A percentile compares a stretch with the other conserved stretches of the same genome.
These are phyloP conservation scores for Paralvinella palmiformis DNA, from an alignment of 1,140 invertebrate species.

Conservation along the genomic window DNA sequence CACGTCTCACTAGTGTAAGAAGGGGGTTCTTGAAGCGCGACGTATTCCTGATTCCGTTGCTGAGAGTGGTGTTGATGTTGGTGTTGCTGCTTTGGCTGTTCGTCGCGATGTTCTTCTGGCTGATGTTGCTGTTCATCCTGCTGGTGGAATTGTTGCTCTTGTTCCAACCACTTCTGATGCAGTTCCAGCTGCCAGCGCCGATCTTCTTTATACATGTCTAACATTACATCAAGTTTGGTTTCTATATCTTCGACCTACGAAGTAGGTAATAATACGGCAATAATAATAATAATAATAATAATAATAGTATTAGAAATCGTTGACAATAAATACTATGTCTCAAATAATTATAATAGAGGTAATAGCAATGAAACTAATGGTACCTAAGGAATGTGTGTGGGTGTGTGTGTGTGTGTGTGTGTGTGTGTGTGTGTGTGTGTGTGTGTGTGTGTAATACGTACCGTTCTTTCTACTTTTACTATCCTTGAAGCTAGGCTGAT, in stretches of 20 bases:
- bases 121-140: too few relatives aligned
- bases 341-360: background rate
- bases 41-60: too few relatives aligned
- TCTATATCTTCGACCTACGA: conserved; percentile 82
- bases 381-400: background rate
- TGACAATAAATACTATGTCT: conserved; percentile 11
- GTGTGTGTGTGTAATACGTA: conserved; percentile 46
- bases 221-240: conserved; percentile 83
- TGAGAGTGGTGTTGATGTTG: too few relatives aligned
- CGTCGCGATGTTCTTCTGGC: too few relatives aligned
- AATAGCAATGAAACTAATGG: background rate
- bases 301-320: conserved; percentile 14
- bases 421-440: conserved; percentile 26
- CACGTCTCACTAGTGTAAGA: too few relatives aligned
- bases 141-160: too few relatives aligned
- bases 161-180: too few relatives aligned
- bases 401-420: conserved; percentile 27
- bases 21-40: too few relatives aligned
- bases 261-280: background rate
- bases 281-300: conserved; percentile 24
- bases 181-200: too few relatives aligned
- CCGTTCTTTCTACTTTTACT: conserved; percentile 91
- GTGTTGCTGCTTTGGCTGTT: too few relatives aligned
- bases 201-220: conserved; percentile 89
- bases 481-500: conserved; percentile 85